Evolutionary conservation across 2,888 invertebrate genomes (phyloP).

Genomic region (Linnaemya tessellans): DNA sequence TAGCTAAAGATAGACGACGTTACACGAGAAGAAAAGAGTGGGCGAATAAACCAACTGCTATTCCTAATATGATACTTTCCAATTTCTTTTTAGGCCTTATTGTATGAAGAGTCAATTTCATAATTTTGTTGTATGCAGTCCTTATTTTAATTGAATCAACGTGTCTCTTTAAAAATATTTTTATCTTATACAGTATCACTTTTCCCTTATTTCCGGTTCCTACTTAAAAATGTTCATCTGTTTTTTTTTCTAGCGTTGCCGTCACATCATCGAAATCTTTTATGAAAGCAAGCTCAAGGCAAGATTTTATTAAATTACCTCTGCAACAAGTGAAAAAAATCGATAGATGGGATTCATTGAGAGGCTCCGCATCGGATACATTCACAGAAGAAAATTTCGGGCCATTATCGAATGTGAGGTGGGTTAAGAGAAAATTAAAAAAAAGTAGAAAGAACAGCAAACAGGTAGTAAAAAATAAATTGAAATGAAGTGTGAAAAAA

Average conservation of each 20-base stretch:
- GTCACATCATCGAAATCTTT: slow-evolving; percentile 92
- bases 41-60: too few relatives aligned
- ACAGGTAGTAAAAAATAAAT: not conserved
- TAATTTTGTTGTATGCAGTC: not conserved
- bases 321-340: slow-evolving; percentile 88
- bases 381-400: slow-evolving; percentile 93
- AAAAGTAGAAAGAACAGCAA: not conserved
- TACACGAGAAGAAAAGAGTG: too few relatives aligned
- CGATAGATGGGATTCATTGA: slow-evolving; percentile 87
- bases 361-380: slow-evolving; percentile 92
- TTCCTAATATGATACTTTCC: too few relatives aligned
- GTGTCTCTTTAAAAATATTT: slow-evolving; percentile 13
- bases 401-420: slow-evolving; percentile 95
- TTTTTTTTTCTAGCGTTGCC: slow-evolving; percentile 84
- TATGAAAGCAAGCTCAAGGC: slow-evolving; percentile 95
- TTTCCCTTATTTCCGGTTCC: slow-evolving; percentile 48
- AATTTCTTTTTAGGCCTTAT: too few relatives aligned
- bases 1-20: too few relatives aligned
- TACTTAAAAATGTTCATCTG: slow-evolving; percentile 28
- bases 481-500: not conserved
- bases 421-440: slow-evolving; percentile 70
- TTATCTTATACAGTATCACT: slow-evolving; percentile 36
- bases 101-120: not conserved
- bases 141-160: not conserved
- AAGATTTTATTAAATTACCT: slow-evolving; percentile 87